Evolutionary conservation across 1,140 invertebrate genomes (phyloP), one percentile per base, ranked within the genome.

Genomic region (Hylaeus anthracinus): DNA sequence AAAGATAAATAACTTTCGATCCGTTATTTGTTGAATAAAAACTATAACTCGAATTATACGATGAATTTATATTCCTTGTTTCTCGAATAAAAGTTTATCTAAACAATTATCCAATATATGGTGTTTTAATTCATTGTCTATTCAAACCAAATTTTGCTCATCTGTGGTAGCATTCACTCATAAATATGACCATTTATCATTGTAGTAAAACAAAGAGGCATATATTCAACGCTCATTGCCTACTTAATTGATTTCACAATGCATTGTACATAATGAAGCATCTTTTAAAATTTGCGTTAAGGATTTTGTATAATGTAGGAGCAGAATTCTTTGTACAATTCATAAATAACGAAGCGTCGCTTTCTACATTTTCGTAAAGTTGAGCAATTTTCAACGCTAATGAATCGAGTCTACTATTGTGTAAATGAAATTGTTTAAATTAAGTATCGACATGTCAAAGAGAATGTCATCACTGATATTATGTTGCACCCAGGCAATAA

Each of bases 171-270:
- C 26, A 26, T 26, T 5, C 12, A 45, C 45, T 10, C 43, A 51
- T 63, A 64, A 63, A 51, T 63, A 37, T 9, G 37, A 43, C 15
- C 12, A 63, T 9, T 53, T 78, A 78, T 74, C 8, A 43, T 1
- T 55, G 37, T 51, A 5, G 43, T 60, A 64, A 82, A 71, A 81
- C 72, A 56, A 81, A 48, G 61, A 26, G 58, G 14, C 8, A 39
- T n/a, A 53, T 60, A 66, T 67, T 60, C n/a, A 70, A 6, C 45
- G 10, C 26, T 70, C 80, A 61, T 67, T n/a, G 84, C 72, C 71
- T 64, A 79, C 61, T 75, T 71, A 48, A 37, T 63, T 45, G 41
- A 51, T 53, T 51, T 41, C 1, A 4, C 10, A 41, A 4, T 48
- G 45, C 45, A 48, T 55, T 26, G n/a, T 41, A 51, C 53, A 63